Percentiles rank a stretch among this genome's conserved stretches.
Evolutionary conservation across 2,888 invertebrate species (phyloP).

Genomic region (Carterocephalus palaemon): DNA sequence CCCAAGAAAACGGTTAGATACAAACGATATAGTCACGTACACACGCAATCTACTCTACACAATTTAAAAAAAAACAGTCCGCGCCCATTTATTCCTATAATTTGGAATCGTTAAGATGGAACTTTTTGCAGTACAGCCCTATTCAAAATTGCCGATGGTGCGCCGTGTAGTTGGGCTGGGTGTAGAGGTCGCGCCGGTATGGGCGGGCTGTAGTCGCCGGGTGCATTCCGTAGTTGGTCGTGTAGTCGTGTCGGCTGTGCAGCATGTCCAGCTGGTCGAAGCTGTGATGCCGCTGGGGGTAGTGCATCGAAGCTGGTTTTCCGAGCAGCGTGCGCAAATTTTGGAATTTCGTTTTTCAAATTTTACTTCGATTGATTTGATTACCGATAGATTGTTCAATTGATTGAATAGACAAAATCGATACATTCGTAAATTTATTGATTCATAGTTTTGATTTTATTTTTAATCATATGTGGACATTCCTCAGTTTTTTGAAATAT

Average conservation of each 20-base stretch:
- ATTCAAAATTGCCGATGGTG: constrained; percentile 77
- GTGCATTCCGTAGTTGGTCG: constrained; percentile 57
- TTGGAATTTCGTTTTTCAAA: no score
- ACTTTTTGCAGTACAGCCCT: constrained; percentile 74
- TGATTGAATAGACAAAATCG: no score
- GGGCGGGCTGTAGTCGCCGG: constrained; percentile 46
- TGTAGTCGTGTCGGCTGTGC: constrained; percentile 61
- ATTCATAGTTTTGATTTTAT: no score
- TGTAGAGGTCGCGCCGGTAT: constrained; percentile 61
- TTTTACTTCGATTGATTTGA: no score
- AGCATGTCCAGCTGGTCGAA: constrained; percentile 72
- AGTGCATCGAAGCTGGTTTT: constrained; percentile 50
- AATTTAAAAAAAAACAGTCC: constrained; percentile 45
- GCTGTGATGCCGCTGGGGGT: constrained; percentile 71
- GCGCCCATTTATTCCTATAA: constrained; percentile 62
- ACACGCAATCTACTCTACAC: constrained; percentile 45
- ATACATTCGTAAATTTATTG: no score
- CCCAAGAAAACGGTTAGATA: no score
- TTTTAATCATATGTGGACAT: no score
- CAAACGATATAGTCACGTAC: no score
- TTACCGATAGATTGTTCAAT: no score
- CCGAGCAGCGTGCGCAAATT: constrained; percentile 64
- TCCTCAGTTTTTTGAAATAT: no score
- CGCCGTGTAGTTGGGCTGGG: constrained; percentile 60
- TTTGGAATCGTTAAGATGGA: constrained; percentile 67